Evolutionary conservation across 2,113 vertebrate species (phyloP), one percentile per base, ranked within the genome.

Genomic region (Carassius carassius): DNA sequence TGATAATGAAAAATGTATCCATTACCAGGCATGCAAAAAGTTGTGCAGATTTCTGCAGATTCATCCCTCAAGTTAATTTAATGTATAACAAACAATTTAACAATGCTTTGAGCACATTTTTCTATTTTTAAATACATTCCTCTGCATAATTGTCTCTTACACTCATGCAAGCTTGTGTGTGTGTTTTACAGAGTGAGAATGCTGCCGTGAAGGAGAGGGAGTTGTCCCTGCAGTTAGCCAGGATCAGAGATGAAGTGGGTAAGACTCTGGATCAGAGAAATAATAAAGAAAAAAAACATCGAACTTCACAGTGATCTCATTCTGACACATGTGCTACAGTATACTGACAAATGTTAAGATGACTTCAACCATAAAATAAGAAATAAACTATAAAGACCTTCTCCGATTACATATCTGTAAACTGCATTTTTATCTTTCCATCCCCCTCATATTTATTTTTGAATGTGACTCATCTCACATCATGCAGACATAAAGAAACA

Each of bases 231-330:
- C 96, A 98, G 92, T 96, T 99, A 91, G 92, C 95, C 90, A 96
- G 94, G 91, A 96, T 98, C 95, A 97, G 95, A 94, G 96, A 98
- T 96, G 97, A 99, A 98, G 95, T 97, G 91, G 98, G 98, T 99
- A 95, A 98, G 98, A 96, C 90, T 72, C 32, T n/a, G 16, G 14
- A 6, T 58, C 54, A 9, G 54, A 58, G 54, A 3, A 2, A 14
- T 2, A 14, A 49, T 3, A 16, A 51, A 35, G 29, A 29, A 69
- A 12, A 44, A n/a, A 21, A 9, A 41, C 8, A 29, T 70, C 32
- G 5, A 3, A 37, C 67, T 10, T 32, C 65, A 54, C 63, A 77
- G 58, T 16, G 17, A 32, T 35, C 32, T 49, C 62, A 35, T 65
- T 13, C 51, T 10, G n/a, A 11, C 32, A 37, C 29, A 37, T 16